These are phyloP conservation scores for Melopsittacus undulatus DNA, from an alignment of 2,797 vertebrate species.

Conservation along the genomic window DNA sequence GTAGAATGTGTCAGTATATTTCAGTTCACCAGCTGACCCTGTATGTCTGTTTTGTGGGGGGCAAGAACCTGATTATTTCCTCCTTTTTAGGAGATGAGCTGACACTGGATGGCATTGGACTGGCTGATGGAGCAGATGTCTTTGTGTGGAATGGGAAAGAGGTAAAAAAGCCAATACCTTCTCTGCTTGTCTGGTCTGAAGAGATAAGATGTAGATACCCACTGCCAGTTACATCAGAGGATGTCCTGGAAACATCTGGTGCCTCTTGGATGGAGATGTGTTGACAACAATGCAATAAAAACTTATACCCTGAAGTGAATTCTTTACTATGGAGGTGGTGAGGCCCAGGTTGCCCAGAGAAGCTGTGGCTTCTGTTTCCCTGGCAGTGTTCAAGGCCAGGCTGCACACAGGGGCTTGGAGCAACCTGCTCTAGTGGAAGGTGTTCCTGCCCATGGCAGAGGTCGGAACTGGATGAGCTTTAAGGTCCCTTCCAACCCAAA, in stretches of 20 bases:
- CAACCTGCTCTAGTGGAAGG: too few relatives aligned
- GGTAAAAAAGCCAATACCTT: constrained; percentile 73
- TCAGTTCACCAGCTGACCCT: background rate
- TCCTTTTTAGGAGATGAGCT: constrained; percentile 82
- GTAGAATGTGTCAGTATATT: background rate
- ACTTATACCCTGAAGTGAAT: background rate
- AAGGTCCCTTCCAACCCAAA: background rate
- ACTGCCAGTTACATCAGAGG: background rate
- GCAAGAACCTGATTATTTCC: background rate
- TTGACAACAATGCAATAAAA: background rate
- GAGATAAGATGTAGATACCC: background rate
- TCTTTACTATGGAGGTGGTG: background rate
- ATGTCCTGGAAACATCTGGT: background rate
- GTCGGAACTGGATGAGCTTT: background rate
- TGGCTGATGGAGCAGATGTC: constrained; percentile 84
- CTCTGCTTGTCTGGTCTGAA: background rate
- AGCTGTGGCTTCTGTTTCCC: background rate
- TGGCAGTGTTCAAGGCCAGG: background rate
- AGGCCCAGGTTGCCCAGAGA: background rate
- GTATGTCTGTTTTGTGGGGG: background rate
- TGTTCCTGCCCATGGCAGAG: background rate
- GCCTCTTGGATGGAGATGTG: background rate
- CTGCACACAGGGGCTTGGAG: too few relatives aligned
- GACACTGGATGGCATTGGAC: constrained; percentile 79
- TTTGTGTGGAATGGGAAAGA: constrained; percentile 96